Conservation (phyloP, 1,140 invertebrate genomes). For the Hermetia illucens region DNA sequence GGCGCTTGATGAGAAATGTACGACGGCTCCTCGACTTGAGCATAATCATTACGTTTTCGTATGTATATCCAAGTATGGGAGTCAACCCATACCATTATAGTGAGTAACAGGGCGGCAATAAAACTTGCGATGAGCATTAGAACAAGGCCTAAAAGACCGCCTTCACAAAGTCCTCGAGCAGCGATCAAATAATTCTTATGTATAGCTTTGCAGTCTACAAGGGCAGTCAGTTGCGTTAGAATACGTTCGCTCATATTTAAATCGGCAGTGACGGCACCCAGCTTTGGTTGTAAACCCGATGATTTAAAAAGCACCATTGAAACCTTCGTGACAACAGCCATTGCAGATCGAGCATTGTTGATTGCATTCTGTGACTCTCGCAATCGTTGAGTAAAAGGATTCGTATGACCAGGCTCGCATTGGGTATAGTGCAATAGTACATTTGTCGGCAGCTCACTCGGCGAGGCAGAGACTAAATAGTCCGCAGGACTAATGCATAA, state of each 20-base stretch:
- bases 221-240: slow-evolving; percentile 42
- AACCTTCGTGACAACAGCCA: slow-evolving; percentile 28
- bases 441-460: slow-evolving; percentile 47
- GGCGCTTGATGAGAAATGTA: slow-evolving; percentile 28
- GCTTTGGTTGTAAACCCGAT: slow-evolving; percentile 45
- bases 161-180: slow-evolving; percentile 62
- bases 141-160: slow-evolving; percentile 62
- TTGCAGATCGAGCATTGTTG: slow-evolving; percentile 43
- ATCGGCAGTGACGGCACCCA: slow-evolving; percentile 55
- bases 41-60: slow-evolving; percentile 44
- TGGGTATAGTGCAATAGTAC: slow-evolving; percentile 69
- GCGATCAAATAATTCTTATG: slow-evolving; percentile 66
- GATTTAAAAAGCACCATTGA: slow-evolving; percentile 28
- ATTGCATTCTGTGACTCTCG: slow-evolving; percentile 59
- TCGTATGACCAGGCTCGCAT: slow-evolving; percentile 60
- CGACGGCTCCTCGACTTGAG: slow-evolving; percentile 28
- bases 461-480: slow-evolving; percentile 61
- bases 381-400: slow-evolving; percentile 62
- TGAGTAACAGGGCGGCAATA: slow-evolving; percentile 73
- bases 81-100: slow-evolving; percentile 82
- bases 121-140: slow-evolving; percentile 75
- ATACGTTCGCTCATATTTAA: slow-evolving; percentile 49
- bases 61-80: slow-evolving; percentile 95
- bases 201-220: slow-evolving; percentile 65
- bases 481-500: slow-evolving; percentile 63